Conservation (phyloP, 2,797 vertebrate species). For the Tapera naevia region DNA sequence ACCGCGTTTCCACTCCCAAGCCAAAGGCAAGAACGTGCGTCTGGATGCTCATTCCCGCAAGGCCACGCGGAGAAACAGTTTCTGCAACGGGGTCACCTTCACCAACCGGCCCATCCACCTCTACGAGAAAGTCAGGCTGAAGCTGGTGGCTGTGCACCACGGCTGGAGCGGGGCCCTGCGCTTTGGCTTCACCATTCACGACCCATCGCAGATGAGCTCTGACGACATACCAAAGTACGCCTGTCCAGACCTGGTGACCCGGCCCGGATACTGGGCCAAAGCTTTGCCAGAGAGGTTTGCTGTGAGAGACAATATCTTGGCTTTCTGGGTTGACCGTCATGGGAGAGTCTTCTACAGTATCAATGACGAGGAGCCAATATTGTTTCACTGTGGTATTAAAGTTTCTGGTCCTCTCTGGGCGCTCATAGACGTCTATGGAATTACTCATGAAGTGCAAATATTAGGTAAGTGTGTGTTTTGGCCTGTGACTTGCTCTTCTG, state of each 20-base stretch:
- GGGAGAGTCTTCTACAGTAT: constrained; percentile 97
- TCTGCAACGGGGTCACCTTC: constrained; percentile 97
- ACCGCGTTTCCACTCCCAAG: constrained; percentile 91
- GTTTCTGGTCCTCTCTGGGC: constrained; percentile 95
- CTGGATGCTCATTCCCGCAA: constrained; percentile 92
- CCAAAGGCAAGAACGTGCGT: constrained; percentile 96
- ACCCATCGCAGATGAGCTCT: constrained; percentile 88
- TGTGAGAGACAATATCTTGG: constrained; percentile 90
- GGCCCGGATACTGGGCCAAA: constrained; percentile 97
- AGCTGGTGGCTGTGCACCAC: constrained; percentile 89
- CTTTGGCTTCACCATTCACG: constrained; percentile 95
- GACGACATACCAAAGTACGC: constrained; percentile 97
- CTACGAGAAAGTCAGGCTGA: constrained; percentile 95
- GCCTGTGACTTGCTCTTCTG: not conserved
- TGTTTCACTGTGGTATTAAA: constrained; percentile 97
- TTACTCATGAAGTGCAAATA: constrained; percentile 96
- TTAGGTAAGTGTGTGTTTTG: constrained; percentile 82
- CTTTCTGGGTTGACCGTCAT: constrained; percentile 96
- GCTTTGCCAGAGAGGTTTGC: constrained; percentile 95
- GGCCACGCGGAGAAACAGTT: constrained; percentile 95
- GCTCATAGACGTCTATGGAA: constrained; percentile 97
- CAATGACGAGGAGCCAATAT: constrained; percentile 92
- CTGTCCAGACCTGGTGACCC: constrained; percentile 94
- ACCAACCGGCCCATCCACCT: constrained; percentile 93
- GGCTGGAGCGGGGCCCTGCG: constrained; percentile 97